Base-by-base conservation (phyloP, 1,140 invertebrate species). In the Saccostrea glomerata region DNA sequence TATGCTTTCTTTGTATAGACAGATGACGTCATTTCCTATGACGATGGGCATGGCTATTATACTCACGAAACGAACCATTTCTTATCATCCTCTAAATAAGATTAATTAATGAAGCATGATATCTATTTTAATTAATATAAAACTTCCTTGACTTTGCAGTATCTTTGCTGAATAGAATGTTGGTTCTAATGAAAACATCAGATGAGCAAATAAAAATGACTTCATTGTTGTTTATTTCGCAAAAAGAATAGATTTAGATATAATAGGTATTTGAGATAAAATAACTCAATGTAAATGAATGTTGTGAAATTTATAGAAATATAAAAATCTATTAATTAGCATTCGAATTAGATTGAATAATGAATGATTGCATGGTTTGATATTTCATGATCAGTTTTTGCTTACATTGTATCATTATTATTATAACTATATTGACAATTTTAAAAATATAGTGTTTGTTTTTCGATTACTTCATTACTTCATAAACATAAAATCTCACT, bases 1-100 rank as follows among this genome's bases (percentile, higher is more conserved):
- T 77, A 30, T 77, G 70, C 70, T 77, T 77, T 77, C 25, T 36
- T 77, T 77, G 70, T 77, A 36, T 77, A 77, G 70, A 77, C 12
- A 77, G 23, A 77, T 77, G 70, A 77, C 70, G 70, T 77, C 23
- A 77, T 30, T 30, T 30, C 23, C 25, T 77, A 77, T 13, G 70
- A 77, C 30, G 15, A 63, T 63, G 58, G 58, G 70, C 70, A 77
- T 77, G 70, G 25, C 70, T 77, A 36, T 25, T 15, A 47, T 36
- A 36, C 30, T 36, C 25, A 36, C 70, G 23, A 85, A 47, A 15
- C 7, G 36, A 36, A 56, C 55, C 40, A 11, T 70, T 70, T 40
- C 84, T 60, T 15, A 85, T 82, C 20, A 13, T 77, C 60, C 60
- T 66, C 25, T 77, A 30, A 77, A 30, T 11, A 77, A 30, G 13